Conservation (phyloP, 2,888 invertebrate species). For the Cryptocheilus praepositus region DNA sequence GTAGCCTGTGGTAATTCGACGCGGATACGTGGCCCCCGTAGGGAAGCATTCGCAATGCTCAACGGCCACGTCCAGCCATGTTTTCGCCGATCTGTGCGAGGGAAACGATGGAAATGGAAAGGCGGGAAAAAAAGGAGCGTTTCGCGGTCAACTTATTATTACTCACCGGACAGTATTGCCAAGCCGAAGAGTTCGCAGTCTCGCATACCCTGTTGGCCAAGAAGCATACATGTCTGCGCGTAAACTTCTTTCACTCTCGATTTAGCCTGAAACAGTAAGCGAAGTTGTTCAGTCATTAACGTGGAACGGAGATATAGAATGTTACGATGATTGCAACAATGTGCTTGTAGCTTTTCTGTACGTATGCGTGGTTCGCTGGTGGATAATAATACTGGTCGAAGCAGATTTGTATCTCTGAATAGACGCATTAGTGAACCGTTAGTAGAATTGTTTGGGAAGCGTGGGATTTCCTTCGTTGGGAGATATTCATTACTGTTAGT, state of each 20-base stretch:
- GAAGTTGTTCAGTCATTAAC: not conserved
- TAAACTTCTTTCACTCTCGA: constrained; percentile 90
- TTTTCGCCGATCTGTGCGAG: constrained; percentile 33
- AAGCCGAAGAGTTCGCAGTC: constrained; percentile 91
- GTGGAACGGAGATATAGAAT: too few relatives aligned
- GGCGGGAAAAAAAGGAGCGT: constrained; percentile 9
- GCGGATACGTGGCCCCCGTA: constrained; percentile 42
- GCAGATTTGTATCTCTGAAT: too few relatives aligned
- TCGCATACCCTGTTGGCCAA: constrained; percentile 88
- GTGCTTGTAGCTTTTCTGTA: too few relatives aligned
- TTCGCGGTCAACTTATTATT: constrained; percentile 4
- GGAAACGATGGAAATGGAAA: constrained; percentile 28
- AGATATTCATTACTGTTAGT: too few relatives aligned
- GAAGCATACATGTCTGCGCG: constrained; percentile 86
- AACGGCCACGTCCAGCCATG: constrained; percentile 36
- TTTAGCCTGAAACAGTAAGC: constrained; percentile 83
- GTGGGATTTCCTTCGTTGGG: too few relatives aligned
- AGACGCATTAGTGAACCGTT: too few relatives aligned
- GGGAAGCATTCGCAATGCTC: constrained; percentile 45
- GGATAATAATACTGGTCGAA: too few relatives aligned
- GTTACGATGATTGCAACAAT: too few relatives aligned
- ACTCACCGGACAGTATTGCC: constrained; percentile 88
- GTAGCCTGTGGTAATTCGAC: constrained; percentile 48
- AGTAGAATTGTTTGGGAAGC: too few relatives aligned
- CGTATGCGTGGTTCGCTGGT: too few relatives aligned